Evolutionary conservation across 2,797 vertebrate genomes (phyloP).

Genomic region (Myotis findleyi): DNA sequence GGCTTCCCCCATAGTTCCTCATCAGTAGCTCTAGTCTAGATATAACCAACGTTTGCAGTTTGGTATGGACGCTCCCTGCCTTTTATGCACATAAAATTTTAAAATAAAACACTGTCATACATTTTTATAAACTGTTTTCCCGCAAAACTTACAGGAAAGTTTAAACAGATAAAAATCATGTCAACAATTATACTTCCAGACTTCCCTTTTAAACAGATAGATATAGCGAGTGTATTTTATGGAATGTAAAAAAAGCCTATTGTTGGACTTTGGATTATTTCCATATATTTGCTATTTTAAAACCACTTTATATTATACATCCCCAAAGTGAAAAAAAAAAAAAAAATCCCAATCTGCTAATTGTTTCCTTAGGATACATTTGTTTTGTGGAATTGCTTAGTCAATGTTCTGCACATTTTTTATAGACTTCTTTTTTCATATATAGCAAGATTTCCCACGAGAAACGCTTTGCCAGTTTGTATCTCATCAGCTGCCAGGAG

Average conservation of each 20-base stretch:
- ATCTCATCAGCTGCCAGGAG: background rate
- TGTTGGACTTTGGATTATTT: constrained; percentile 19
- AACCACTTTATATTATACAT: background rate
- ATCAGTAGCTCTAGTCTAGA: background rate
- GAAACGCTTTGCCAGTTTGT: constrained; percentile 32
- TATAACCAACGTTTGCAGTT: background rate
- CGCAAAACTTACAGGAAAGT: constrained; percentile 3
- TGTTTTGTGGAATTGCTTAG: background rate
- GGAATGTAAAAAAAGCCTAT: background rate
- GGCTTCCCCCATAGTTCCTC: background rate
- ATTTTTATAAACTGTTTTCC: constrained; percentile 1
- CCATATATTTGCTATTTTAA: background rate
- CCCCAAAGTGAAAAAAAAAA: constrained; percentile 10
- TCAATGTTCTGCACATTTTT: background rate
- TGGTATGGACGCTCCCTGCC: background rate
- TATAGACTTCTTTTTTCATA: background rate
- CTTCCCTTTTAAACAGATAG: background rate
- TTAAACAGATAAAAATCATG: background rate
- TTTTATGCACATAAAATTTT: background rate
- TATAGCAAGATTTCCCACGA: background rate
- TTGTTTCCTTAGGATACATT: constrained; percentile 29
- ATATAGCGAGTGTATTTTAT: background rate
- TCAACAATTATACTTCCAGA: background rate
- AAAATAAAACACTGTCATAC: background rate
- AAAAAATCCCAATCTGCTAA: background rate